Conservation (phyloP, 2,797 vertebrate genomes). For the Nyctibius grandis region DNA sequence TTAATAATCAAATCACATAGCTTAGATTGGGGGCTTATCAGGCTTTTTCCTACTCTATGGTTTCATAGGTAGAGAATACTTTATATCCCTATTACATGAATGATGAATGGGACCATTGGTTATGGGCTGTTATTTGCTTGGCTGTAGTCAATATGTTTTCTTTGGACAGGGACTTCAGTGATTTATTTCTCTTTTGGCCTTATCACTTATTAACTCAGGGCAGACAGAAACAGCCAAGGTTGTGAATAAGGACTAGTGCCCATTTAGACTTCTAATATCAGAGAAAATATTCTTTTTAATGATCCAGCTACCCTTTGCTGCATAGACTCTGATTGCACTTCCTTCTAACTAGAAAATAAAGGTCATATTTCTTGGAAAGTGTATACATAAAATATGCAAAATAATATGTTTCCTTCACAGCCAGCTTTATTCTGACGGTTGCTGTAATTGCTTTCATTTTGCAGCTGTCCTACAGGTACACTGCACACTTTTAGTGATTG, state of each 20-base stretch:
- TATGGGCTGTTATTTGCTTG: slow-evolving; percentile 82
- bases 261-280: slow-evolving; percentile 76
- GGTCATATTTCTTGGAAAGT: slow-evolving; percentile 75
- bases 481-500: slow-evolving; percentile 28
- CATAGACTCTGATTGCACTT: slow-evolving; percentile 67
- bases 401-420: slow-evolving; percentile 69
- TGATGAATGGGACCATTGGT: slow-evolving; percentile 79
- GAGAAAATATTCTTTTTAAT: slow-evolving; percentile 76
- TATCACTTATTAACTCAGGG: slow-evolving; percentile 82
- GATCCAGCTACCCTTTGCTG: slow-evolving; percentile 70
- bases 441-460: slow-evolving; percentile 69
- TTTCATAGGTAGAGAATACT: slow-evolving; percentile 76
- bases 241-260: slow-evolving; percentile 74
- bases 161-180: slow-evolving; percentile 80
- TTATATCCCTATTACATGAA: slow-evolving; percentile 79
- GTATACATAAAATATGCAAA: slow-evolving; percentile 76
- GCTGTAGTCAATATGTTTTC: slow-evolving; percentile 85
- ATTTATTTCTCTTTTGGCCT: slow-evolving; percentile 80
- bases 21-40: slow-evolving; percentile 74
- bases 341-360: slow-evolving; percentile 75
- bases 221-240: slow-evolving; percentile 75
- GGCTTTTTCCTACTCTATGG: slow-evolving; percentile 64
- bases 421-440: slow-evolving; percentile 60
- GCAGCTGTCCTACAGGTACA: slow-evolving; percentile 58
- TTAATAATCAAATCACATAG: slow-evolving; percentile 79